These are phyloP conservation scores for Eufriesea mexicana DNA, from an alignment of 1,140 invertebrate species.

Conservation along the genomic window DNA sequence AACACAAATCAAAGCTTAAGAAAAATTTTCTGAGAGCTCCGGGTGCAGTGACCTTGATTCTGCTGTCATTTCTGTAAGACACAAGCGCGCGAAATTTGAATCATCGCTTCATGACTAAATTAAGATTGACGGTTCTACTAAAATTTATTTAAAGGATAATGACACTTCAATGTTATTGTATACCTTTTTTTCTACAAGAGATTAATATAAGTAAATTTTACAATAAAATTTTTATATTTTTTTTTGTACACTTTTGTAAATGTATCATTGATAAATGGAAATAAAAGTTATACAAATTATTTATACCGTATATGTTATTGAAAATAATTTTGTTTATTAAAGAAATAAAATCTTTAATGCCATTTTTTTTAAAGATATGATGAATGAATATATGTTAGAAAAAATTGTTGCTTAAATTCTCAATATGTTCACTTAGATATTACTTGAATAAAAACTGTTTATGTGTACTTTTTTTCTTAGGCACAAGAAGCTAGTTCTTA, in stretches of 20 bases:
- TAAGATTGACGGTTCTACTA: neutral
- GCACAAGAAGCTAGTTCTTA: conserved; percentile 7
- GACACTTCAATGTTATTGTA: neutral
- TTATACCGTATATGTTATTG: neutral
- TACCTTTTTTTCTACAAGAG: neutral
- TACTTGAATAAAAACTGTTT: neutral
- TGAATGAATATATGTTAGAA: neutral
- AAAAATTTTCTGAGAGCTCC: conserved; percentile 65
- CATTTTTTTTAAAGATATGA: neutral
- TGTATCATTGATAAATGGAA: neutral
- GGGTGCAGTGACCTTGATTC: conserved; percentile 79
- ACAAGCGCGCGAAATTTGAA: conserved; percentile 75
- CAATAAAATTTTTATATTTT: neutral
- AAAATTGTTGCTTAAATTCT: neutral
- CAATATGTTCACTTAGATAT: too few relatives aligned
- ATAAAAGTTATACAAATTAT: neutral
- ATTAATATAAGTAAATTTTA: neutral
- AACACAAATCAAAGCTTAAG: conserved; percentile 24
- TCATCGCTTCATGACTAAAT: neutral
- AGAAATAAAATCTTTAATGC: neutral
- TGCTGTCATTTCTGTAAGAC: conserved; percentile 71
- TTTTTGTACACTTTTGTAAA: neutral
- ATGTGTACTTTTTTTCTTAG: neutral
- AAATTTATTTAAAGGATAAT: neutral
- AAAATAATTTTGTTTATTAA: neutral